These are phyloP conservation scores for Siniperca chuatsi DNA, from an alignment of 2,113 vertebrate genomes.

Conservation along the genomic window DNA sequence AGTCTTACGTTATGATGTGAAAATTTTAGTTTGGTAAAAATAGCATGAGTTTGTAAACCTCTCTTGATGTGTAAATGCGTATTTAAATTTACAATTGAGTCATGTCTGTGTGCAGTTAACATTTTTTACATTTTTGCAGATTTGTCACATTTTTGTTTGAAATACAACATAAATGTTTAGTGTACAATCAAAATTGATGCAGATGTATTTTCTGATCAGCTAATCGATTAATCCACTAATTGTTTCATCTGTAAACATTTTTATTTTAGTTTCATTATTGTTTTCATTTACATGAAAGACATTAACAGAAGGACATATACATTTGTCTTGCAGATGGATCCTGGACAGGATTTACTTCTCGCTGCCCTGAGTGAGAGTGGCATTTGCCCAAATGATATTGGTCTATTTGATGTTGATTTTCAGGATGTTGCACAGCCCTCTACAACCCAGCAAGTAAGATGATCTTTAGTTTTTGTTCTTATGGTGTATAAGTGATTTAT, in stretches of 20 bases:
- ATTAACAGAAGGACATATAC: background rate
- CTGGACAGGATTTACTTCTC: conserved; percentile 98
- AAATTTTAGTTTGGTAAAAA: background rate
- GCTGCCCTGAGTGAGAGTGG: conserved; percentile 99
- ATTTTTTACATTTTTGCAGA: background rate
- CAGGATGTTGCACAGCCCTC: conserved; percentile 88
- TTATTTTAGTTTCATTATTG: background rate
- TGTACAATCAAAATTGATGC: background rate
- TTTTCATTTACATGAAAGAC: background rate
- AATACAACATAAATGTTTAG: background rate
- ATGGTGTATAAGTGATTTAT: background rate
- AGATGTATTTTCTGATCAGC: background rate
- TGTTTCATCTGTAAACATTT: background rate
- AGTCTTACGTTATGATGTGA: background rate
- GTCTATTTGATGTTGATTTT: conserved; percentile 92
- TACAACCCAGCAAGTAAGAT: conserved; percentile 90
- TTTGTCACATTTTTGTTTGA: background rate
- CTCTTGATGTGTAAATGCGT: background rate
- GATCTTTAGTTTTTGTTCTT: background rate
- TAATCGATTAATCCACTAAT: background rate
- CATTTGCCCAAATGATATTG: conserved; percentile 95
- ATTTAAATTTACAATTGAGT: background rate
- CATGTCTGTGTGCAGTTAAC: too few species aligned
- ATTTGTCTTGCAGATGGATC: conserved; percentile 91
- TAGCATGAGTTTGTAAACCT: too few species aligned